Evolutionary conservation across 2,113 vertebrate species (phyloP).

Genomic region (Galbula dea): DNA sequence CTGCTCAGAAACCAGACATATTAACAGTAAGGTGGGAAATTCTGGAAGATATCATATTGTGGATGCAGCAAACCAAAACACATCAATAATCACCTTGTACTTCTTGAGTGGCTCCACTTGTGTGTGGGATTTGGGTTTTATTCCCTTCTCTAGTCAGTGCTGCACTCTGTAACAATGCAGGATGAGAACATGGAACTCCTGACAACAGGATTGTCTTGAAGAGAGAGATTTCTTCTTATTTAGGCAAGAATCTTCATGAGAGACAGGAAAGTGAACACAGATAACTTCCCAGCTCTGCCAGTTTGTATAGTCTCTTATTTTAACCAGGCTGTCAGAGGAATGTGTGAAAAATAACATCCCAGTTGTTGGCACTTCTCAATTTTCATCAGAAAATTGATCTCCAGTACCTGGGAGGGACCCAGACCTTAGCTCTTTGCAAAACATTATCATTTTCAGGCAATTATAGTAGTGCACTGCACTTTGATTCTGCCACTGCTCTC

Average conservation of each 20-base stretch:
- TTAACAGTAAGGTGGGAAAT: not conserved
- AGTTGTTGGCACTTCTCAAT: not conserved
- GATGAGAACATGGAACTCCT: not conserved
- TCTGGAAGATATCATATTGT: not conserved
- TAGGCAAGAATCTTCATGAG: not conserved
- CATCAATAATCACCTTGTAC: not conserved
- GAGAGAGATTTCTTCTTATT: not conserved
- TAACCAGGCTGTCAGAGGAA: not conserved
- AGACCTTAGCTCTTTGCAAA: constrained; percentile 14
- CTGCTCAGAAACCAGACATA: not conserved
- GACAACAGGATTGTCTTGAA: not conserved
- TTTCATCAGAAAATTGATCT: not conserved
- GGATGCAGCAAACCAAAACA: not conserved
- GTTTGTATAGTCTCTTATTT: not conserved
- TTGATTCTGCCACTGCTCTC: not conserved
- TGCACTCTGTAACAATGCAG: not conserved
- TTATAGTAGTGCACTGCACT: not conserved
- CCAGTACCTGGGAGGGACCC: not conserved
- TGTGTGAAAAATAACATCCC: not conserved
- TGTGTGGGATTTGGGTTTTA: not conserved
- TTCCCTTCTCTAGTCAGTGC: not conserved
- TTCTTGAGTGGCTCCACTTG: not conserved
- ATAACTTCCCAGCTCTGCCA: not conserved
- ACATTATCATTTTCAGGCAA: not conserved
- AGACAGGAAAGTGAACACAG: not conserved